These are phyloP conservation scores for Ditylenchus weischeri DNA, from an alignment of 2,888 invertebrate genomes.

Conservation along the genomic window DNA sequence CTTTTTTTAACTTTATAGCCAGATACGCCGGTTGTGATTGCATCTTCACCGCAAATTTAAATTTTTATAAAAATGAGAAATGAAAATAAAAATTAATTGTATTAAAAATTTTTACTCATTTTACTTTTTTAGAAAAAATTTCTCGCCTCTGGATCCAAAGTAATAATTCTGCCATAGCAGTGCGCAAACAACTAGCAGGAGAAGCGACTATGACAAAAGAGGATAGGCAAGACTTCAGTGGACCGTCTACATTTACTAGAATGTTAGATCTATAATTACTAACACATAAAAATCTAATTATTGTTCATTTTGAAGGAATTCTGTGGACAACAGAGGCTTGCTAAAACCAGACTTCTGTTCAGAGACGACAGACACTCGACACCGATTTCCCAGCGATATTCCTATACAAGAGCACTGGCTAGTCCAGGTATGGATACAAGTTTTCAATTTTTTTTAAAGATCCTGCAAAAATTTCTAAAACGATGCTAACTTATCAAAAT, in stretches of 20 bases:
- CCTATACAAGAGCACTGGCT: constrained; percentile 27
- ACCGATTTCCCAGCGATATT: constrained; percentile 1
- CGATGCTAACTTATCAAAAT: too few relatives aligned
- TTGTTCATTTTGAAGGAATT: neutral
- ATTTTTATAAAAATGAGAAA: too few relatives aligned
- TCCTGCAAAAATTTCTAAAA: too few relatives aligned
- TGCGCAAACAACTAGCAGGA: constrained; percentile 1
- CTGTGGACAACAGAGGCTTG: neutral
- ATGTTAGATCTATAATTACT: too few relatives aligned
- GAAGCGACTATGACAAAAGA: neutral
- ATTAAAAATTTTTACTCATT: neutral
- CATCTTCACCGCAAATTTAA: too few relatives aligned
- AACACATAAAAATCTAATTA: neutral
- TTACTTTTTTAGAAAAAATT: constrained; percentile 13
- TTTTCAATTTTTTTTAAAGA: too few relatives aligned
- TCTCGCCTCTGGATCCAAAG: constrained; percentile 11
- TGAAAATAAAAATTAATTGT: neutral
- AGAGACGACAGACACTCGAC: neutral
- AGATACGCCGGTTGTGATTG: too few relatives aligned
- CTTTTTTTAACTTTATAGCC: too few relatives aligned
- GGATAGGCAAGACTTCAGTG: neutral
- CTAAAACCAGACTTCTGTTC: too few relatives aligned
- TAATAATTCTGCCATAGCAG: constrained; percentile 7
- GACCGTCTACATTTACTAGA: too few relatives aligned
- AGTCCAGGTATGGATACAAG: constrained; percentile 12